Conservation (phyloP, 2,113 vertebrate species). For the Eurypyga helias region DNA sequence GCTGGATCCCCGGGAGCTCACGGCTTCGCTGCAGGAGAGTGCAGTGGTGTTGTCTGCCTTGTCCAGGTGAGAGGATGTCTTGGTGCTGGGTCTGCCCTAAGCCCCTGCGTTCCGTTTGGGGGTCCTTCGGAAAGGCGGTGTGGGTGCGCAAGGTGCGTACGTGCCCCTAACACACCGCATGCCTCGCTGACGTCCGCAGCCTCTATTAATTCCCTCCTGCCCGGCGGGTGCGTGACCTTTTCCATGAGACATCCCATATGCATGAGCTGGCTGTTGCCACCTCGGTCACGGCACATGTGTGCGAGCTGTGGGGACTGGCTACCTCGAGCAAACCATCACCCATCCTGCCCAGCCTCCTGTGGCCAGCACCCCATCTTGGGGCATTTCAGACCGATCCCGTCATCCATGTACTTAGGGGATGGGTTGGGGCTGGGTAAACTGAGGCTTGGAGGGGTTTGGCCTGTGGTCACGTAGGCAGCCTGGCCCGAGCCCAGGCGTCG, state of each 20-base stretch:
- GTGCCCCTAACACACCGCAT: fast-evolving
- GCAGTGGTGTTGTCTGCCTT: background rate
- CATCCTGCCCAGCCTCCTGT: background rate
- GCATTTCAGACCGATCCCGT: background rate
- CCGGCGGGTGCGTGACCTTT: background rate
- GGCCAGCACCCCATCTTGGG: fast-evolving
- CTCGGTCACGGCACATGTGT: fast-evolving
- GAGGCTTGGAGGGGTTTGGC: conserved; percentile 17
- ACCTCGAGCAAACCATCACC: background rate
- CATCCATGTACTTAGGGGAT: background rate
- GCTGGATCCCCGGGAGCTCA: background rate
- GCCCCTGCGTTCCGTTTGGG: background rate
- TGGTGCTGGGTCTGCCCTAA: fast-evolving
- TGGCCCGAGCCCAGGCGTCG: background rate
- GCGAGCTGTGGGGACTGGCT: fast-evolving
- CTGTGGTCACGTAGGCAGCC: background rate
- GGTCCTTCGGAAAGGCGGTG: background rate
- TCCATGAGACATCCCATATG: background rate
- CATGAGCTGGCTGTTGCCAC: background rate
- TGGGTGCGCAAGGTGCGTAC: background rate
- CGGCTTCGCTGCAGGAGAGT: fast-evolving
- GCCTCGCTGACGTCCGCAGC: background rate
- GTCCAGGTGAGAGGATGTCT: background rate
- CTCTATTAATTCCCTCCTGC: background rate
- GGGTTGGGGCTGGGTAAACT: conserved; percentile 1